These are phyloP conservation scores for Brachionus calyciflorus DNA, from an alignment of 1,140 invertebrate genomes.

Conservation along the genomic window DNA sequence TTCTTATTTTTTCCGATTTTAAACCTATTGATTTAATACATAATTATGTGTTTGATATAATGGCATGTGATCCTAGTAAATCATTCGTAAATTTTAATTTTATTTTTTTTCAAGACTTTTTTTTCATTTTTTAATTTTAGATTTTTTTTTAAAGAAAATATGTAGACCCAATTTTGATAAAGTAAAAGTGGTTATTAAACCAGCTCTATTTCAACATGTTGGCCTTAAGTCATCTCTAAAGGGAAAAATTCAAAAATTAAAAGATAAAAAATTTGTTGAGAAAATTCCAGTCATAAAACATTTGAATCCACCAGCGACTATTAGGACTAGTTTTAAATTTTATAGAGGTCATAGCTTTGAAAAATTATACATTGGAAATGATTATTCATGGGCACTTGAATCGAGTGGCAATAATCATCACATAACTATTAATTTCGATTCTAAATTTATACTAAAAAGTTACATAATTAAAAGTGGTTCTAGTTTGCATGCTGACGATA, in stretches of 20 bases:
- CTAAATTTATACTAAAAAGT: background rate
- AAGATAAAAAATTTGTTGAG: conserved; percentile 89
- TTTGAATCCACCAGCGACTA: conserved; percentile 69
- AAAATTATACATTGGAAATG: conserved; percentile 80
- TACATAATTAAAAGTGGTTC: conserved; percentile 37
- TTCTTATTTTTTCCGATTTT: conserved; percentile 89
- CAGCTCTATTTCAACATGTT: conserved; percentile 91
- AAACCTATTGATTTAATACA: conserved; percentile 95
- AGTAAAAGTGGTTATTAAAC: conserved; percentile 69
- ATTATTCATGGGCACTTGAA: conserved; percentile 85
- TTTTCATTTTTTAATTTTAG: background rate
- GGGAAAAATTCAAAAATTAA: conserved; percentile 93
- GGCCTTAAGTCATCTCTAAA: conserved; percentile 89
- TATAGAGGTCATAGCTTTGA: conserved; percentile 78
- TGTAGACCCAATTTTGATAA: conserved; percentile 52
- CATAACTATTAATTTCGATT: conserved; percentile 71
- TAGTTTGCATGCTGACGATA: conserved; percentile 20
- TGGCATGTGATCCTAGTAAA: conserved; percentile 71
- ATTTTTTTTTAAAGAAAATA: conserved; percentile 70
- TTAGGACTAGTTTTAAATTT: conserved; percentile 75
- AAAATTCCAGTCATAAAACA: conserved; percentile 73
- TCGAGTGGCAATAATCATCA: conserved; percentile 79
- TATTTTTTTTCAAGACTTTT: conserved; percentile 32
- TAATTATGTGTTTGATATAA: conserved; percentile 82
- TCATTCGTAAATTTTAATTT: conserved; percentile 56